Evolutionary conservation across 1,140 invertebrate genomes (phyloP).

Genomic region (Drosophila sturtevanti): DNA sequence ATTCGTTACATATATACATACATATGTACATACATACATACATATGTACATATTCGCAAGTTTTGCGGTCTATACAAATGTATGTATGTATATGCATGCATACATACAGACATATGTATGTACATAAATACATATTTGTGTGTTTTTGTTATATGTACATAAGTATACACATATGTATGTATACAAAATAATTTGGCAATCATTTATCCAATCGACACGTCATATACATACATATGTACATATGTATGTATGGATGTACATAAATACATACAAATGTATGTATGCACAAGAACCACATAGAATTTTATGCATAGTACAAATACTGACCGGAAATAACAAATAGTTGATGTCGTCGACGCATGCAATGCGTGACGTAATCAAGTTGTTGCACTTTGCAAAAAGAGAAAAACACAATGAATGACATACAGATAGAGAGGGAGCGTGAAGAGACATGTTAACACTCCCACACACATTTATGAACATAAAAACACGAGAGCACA

Average conservation of each 20-base stretch:
- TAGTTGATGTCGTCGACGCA: slow-evolving; percentile 51
- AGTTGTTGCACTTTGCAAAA: slow-evolving; percentile 37
- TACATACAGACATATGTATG: slow-evolving; percentile 25
- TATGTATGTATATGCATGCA: slow-evolving; percentile 12
- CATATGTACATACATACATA: slow-evolving; percentile 2
- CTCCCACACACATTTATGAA: not conserved
- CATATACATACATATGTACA: slow-evolving; percentile 15
- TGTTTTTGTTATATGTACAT: too few species aligned
- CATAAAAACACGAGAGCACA: not conserved
- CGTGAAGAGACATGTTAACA: not conserved
- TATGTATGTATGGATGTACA: slow-evolving; percentile 2
- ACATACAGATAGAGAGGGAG: not conserved
- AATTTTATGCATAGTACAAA: slow-evolving; percentile 29
- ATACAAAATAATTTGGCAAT: not conserved
- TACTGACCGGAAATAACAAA: slow-evolving; percentile 73
- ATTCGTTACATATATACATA: slow-evolving; percentile 9
- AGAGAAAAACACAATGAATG: not conserved
- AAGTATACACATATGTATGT: slow-evolving; percentile 5
- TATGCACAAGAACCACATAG: not conserved
- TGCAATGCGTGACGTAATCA: slow-evolving; percentile 53
- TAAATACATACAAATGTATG: not conserved
- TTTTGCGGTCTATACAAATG: slow-evolving; percentile 48
- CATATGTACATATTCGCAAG: slow-evolving; percentile 3
- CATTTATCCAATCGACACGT: slow-evolving; percentile 10
- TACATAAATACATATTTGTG: slow-evolving; percentile 8